phyloP scores from a whole-genome alignment of 2,888 invertebrate species.

The Rotaria macrura region DNA sequence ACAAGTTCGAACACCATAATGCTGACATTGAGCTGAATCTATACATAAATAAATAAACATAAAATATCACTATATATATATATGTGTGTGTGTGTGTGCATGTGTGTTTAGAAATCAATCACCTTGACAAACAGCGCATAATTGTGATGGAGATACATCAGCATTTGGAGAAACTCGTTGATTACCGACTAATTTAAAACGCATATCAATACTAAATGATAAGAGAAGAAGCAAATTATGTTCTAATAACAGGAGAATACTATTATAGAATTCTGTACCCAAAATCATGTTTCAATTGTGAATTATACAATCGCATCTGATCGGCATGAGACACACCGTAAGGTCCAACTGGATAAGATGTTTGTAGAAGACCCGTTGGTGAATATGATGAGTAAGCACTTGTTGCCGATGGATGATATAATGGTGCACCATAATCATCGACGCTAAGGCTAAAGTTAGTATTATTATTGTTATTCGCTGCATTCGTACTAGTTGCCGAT shows the following conservation, averaged over 20 bases:
- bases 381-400: not conserved
- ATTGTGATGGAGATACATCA: not conserved
- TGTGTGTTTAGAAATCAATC: not conserved
- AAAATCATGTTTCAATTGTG: conserved; percentile 16
- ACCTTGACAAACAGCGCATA: conserved; percentile 9
- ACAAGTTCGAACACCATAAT: conserved; percentile 93
- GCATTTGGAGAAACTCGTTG: not conserved
- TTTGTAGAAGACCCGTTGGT: not conserved
- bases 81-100: no score
- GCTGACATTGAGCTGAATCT: conserved; percentile 73
- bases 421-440: not conserved
- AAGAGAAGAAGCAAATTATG: not conserved
- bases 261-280: not conserved
- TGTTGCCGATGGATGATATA: not conserved
- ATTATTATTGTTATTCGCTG: not conserved
- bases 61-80: not conserved
- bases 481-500: not conserved
- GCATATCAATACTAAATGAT: conserved; percentile 15
- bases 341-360: not conserved
- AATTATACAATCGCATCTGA: conserved; percentile 14
- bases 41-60: not conserved
- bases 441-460: not conserved
- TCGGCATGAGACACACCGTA: conserved; percentile 16
- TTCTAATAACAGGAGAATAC: not conserved
- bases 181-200: conserved; percentile 8